phyloP scores from a whole-genome alignment of 2,797 vertebrate species.

The Sphenodon punctatus region DNA sequence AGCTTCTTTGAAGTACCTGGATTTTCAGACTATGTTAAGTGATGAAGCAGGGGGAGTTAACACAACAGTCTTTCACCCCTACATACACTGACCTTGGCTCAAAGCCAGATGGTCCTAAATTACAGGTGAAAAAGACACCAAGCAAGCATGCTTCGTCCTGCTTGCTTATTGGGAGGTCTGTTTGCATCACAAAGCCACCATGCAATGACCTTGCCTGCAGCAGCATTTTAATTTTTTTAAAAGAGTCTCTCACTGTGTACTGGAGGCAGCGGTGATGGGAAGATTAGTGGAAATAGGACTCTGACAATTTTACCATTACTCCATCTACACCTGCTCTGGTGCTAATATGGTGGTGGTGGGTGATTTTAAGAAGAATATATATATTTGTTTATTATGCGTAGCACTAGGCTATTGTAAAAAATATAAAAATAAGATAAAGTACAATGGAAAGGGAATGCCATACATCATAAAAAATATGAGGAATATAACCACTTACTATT shows the following conservation, averaged over 20 bases:
- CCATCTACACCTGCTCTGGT: background rate
- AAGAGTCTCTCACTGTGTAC: background rate
- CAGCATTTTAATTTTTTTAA: constrained; percentile 5
- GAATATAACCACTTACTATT: too few species aligned
- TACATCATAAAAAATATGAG: too few species aligned
- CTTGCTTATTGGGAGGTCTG: background rate
- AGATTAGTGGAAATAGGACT: background rate
- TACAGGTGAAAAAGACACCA: background rate
- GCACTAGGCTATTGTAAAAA: too few species aligned
- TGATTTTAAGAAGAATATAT: background rate
- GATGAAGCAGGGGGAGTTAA: constrained; percentile 27
- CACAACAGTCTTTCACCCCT: constrained; percentile 8
- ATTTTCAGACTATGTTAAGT: constrained; percentile 49
- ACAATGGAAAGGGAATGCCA: too few species aligned
- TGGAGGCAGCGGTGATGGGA: background rate
- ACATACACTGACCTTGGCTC: background rate
- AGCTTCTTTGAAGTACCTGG: constrained; percentile 45
- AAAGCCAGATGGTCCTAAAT: background rate
- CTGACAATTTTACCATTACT: background rate
- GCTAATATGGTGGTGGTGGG: background rate
- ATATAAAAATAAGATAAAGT: too few species aligned
- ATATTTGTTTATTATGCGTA: too few species aligned
- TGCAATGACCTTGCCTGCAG: accelerated
- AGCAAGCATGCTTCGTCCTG: background rate
- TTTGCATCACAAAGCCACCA: background rate